phyloP scores from a whole-genome alignment of 2,888 invertebrate genomes.

The Parascotia fuliginaria region DNA sequence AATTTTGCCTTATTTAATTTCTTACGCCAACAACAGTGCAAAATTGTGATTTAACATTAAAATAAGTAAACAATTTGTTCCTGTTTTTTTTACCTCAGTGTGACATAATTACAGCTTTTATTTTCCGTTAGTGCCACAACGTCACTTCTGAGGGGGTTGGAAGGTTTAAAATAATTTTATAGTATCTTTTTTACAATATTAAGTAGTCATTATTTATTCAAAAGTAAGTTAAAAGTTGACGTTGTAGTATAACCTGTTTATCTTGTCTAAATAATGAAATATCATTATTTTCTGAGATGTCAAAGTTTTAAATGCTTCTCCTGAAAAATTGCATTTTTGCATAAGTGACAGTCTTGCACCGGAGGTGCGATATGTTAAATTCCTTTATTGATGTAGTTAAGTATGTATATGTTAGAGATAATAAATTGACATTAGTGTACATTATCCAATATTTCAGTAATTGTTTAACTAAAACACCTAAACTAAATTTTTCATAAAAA shows the following conservation, averaged over 20 bases:
- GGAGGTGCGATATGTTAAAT: constrained; percentile 1
- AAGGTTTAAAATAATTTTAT: constrained; percentile 4
- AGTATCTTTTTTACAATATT: constrained; percentile 2
- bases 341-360: constrained; percentile 11
- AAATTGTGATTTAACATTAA: not conserved
- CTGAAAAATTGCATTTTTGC: constrained; percentile 3
- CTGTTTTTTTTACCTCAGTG: not conserved
- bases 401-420: too few species aligned
- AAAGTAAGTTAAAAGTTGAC: constrained; percentile 10
- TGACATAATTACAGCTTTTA: not conserved
- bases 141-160: not conserved
- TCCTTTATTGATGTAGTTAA: too few species aligned
- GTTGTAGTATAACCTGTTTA: constrained; percentile 7
- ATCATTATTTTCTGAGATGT: too few species aligned
- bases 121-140: not conserved
- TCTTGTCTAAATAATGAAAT: constrained; percentile 7
- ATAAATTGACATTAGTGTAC: too few species aligned
- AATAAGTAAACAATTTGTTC: not conserved
- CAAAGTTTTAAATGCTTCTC: constrained; percentile 13
- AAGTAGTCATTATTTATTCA: constrained; percentile 9
- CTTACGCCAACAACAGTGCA: too few species aligned
- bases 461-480: too few species aligned
- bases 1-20: too few species aligned
- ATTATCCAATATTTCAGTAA: too few species aligned
- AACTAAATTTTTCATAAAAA: too few species aligned